Evolutionary conservation across 2,888 invertebrate species (phyloP), one percentile per base, ranked within the genome.

Genomic region (Temnothorax ravouxi): DNA sequence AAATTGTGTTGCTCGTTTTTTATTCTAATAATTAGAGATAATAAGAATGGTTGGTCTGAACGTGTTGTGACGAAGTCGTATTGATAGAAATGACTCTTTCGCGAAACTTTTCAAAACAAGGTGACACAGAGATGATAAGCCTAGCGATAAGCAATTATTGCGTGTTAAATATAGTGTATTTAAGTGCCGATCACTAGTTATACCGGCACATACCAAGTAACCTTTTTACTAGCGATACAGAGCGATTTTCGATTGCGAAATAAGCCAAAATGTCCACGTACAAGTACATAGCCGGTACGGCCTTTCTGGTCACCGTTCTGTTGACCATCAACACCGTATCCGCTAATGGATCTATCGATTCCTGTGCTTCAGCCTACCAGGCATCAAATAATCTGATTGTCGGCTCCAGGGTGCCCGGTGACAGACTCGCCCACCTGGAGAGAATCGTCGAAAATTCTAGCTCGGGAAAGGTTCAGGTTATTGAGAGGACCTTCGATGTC

Each of bases 341-440:
- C 0, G 1, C 38, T 3, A 80, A 38, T 1, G 56, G 82, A 25
- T 3, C 34, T 0, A 6, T 25, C 18, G 0, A 3, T 21, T 84
- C 67, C 11, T 47, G 34, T 8, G 79, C 64, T 8, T 84, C 87
- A 0, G n/a, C 64, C 0, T 89, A 84, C 83, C 87, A 75, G 25
- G 90, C 92, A 2, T 90, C 3, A 5, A 4, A 94, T 67, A 21
- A 93, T 80, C 25, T 94, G 50, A 80, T 89, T 61, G 61, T 93
- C 44, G 94, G 93, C 13, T 18, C 6, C 38, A 90, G 93, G 41
- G 86, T 2, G 2, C 3, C 3, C 0, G 91, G 92, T 4, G 94
- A 94, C 75, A 84, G 72, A 9, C 85, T 92, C 4, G 76, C 91
- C 0, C 9, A n/a, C n/a, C n/a, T n/a, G n/a, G n/a, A 92, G 47